phyloP scores from a whole-genome alignment of 2,888 invertebrate genomes.

The Sylvicola fuscatus region DNA sequence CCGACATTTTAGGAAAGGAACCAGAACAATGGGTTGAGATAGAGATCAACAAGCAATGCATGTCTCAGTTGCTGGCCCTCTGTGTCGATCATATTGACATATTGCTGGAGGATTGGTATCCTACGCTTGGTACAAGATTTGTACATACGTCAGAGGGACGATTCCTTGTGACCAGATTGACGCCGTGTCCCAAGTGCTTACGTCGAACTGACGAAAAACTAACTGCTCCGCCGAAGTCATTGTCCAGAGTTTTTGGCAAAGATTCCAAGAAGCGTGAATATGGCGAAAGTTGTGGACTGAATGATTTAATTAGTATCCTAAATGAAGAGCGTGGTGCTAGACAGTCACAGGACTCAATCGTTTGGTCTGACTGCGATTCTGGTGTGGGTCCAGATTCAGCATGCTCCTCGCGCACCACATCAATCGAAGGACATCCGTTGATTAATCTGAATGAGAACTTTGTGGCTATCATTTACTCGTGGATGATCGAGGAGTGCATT shows the following conservation, averaged over 20 bases:
- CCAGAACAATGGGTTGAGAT: slow-evolving; percentile 17
- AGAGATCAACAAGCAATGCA: slow-evolving; percentile 58
- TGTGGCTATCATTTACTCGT: slow-evolving; percentile 38
- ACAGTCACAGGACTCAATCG: slow-evolving; percentile 42
- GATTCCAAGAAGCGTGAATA: slow-evolving; percentile 3
- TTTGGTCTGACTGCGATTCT: slow-evolving; percentile 62
- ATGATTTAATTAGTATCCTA: slow-evolving; percentile 7
- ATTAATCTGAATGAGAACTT: slow-evolving; percentile 19
- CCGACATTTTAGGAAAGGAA: slow-evolving; percentile 9
- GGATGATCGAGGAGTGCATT: slow-evolving; percentile 95
- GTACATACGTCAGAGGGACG: slow-evolving; percentile 95
- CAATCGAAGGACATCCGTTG: slow-evolving; percentile 53
- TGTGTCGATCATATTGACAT: slow-evolving; percentile 92
- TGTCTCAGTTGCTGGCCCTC: slow-evolving; percentile 65
- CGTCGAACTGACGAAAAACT: slow-evolving; percentile 19
- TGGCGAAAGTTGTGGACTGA: slow-evolving; percentile 18
- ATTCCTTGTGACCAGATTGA: slow-evolving; percentile 78
- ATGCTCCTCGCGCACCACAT: slow-evolving; percentile 63
- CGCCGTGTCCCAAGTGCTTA: slow-evolving; percentile 82
- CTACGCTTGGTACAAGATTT: slow-evolving; percentile 86
- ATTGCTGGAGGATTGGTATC: slow-evolving; percentile 95
- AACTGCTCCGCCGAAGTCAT: not conserved
- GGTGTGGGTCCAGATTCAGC: slow-evolving; percentile 68
- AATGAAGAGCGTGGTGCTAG: slow-evolving; percentile 6
- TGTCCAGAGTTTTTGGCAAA: not conserved